Percentiles rank a stretch among this genome's conserved stretches.
phyloP scores from a whole-genome alignment of 2,113 vertebrate species.

The Amazona vittata region DNA sequence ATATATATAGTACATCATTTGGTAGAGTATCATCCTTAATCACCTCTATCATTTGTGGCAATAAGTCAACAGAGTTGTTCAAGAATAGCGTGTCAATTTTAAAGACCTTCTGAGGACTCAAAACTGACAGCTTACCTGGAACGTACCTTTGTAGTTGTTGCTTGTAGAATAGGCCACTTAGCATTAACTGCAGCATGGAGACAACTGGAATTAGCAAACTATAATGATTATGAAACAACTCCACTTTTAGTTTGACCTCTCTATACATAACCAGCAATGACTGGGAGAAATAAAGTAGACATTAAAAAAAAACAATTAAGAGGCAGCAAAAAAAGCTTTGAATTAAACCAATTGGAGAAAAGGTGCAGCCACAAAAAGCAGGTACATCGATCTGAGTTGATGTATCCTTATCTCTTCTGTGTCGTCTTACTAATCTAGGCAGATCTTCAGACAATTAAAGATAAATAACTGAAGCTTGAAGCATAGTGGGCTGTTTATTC shows the following conservation, averaged over 20 bases:
- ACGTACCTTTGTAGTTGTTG: background rate
- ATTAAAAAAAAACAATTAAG: background rate
- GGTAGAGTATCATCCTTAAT: constrained; percentile 20
- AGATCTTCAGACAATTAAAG: background rate
- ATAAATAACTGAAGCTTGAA: background rate
- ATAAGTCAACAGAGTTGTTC: background rate
- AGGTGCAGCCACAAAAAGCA: background rate
- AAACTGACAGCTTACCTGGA: background rate
- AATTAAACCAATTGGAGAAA: background rate
- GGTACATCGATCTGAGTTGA: background rate
- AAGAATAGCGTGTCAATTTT: background rate
- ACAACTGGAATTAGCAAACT: background rate
- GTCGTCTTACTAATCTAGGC: background rate
- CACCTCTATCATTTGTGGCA: background rate
- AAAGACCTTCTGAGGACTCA: background rate
- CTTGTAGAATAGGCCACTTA: background rate
- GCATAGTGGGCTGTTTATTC: background rate
- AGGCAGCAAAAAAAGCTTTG: background rate
- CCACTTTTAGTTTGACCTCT: background rate
- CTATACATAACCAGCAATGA: background rate
- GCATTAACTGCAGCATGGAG: background rate
- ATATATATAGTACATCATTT: background rate
- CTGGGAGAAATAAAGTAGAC: background rate
- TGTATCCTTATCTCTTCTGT: background rate
- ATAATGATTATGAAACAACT: background rate